A percentile compares a stretch with the other conserved stretches of the same genome.
Evolutionary conservation across 2,888 invertebrate species (phyloP).

Genomic region (Heterodera filipjevi): DNA sequence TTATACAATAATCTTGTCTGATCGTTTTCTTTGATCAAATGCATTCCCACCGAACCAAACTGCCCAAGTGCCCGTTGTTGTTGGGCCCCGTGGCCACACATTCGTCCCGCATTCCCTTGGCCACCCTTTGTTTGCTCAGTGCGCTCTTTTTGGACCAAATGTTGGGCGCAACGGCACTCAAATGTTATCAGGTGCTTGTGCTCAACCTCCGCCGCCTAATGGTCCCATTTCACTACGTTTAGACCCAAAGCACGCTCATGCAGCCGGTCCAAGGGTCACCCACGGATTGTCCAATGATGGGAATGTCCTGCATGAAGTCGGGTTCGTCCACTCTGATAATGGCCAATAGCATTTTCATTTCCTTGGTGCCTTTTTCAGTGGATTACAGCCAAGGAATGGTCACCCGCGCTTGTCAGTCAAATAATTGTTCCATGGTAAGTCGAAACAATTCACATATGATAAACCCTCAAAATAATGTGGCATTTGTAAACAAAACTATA

Average conservation of each 20-base stretch:
- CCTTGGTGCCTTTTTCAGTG: conserved; percentile 10
- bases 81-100: neutral
- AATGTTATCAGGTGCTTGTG: neutral
- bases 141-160: neutral
- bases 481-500: too few relatives aligned
- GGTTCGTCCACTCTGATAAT: neutral
- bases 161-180: neutral
- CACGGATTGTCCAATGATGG: neutral
- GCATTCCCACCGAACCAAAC: neutral
- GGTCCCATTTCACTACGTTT: neutral
- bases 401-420: conserved; percentile 16
- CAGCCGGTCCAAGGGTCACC: conserved; percentile 1
- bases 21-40: neutral
- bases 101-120: conserved; percentile 1
- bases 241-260: neutral
- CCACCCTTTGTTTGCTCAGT: conserved; percentile 13
- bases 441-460: neutral
- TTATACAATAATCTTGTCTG: too few relatives aligned
- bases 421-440: conserved; percentile 3
- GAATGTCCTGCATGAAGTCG: neutral
- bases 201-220: neutral
- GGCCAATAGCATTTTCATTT: too few relatives aligned
- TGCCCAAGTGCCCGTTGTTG: neutral
- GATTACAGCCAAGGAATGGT: conserved; percentile 10
- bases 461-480: too few relatives aligned